Conservation (phyloP, 1,140 invertebrate genomes). For the Cyclargus thomasi region DNA sequence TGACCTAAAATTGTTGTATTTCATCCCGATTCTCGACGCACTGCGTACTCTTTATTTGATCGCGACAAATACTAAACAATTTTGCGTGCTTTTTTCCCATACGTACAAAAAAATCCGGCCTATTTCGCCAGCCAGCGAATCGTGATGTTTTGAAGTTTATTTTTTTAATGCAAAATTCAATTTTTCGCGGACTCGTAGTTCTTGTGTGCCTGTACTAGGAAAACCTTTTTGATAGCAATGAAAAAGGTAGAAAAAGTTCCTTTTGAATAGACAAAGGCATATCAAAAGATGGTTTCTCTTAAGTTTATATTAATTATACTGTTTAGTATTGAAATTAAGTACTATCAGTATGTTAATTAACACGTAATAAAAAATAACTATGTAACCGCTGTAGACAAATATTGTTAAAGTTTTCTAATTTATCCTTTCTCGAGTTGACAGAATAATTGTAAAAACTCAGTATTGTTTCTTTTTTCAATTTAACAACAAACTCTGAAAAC, state of each 20-base stretch:
- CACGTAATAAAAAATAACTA: too few relatives aligned
- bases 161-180: conserved; percentile 34
- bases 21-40: conserved; percentile 3
- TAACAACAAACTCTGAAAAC: conserved; percentile 13
- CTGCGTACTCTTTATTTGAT: conserved; percentile 10
- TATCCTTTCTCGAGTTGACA: neutral
- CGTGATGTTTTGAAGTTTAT: conserved; percentile 31
- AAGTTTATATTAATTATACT: too few relatives aligned
- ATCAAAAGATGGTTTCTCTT: too few relatives aligned
- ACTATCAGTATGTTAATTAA: too few relatives aligned
- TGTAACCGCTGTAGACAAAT: too few relatives aligned
- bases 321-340: too few relatives aligned
- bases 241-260: neutral
- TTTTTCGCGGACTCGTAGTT: conserved; percentile 32
- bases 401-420: neutral
- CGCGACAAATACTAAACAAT: neutral
- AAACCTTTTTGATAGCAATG: neutral
- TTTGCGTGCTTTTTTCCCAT: conserved; percentile 28
- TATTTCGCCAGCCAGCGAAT: conserved; percentile 38
- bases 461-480: conserved; percentile 16
- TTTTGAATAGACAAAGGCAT: too few relatives aligned
- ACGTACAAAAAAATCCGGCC: conserved; percentile 33
- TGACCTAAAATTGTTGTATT: conserved; percentile 3
- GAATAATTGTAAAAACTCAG: neutral
- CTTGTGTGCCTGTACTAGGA: neutral